phyloP scores from a whole-genome alignment of 2,888 invertebrate species.

The Perizoma affinitatum region DNA sequence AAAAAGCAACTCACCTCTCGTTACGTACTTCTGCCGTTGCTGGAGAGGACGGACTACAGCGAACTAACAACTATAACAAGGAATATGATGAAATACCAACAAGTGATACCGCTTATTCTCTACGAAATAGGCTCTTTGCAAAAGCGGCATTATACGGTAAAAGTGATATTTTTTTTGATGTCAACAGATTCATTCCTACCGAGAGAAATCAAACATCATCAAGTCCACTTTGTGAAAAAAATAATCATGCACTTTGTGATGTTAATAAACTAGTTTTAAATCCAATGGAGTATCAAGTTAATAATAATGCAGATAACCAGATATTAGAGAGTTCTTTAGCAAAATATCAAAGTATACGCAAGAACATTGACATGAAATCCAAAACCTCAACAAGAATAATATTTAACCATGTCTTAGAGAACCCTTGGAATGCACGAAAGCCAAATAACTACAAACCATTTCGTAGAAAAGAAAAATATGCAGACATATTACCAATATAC shows the following conservation, averaged over 20 bases:
- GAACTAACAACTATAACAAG: conserved; percentile 1
- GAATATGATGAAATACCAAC: conserved; percentile 7
- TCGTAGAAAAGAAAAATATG: conserved; percentile 50
- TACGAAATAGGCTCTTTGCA: conserved; percentile 4
- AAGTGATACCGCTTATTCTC: background rate
- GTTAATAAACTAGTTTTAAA: conserved; percentile 3
- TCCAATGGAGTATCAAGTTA: conserved; percentile 4
- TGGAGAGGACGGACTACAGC: conserved; percentile 39
- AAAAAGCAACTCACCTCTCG: conserved; percentile 46
- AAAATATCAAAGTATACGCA: conserved; percentile 16
- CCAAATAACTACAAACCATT: conserved; percentile 65
- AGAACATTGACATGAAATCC: conserved; percentile 12
- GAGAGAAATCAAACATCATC: conserved; percentile 2
- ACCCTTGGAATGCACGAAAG: conserved; percentile 82
- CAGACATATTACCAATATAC: conserved; percentile 25
- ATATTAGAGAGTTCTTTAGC: conserved; percentile 3
- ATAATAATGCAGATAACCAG: background rate
- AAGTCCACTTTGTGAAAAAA: background rate
- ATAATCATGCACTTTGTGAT: conserved; percentile 3
- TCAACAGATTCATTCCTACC: conserved; percentile 2
- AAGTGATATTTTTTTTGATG: conserved; percentile 7
- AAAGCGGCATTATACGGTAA: background rate
- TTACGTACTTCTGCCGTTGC: conserved; percentile 46
- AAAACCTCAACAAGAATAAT: conserved; percentile 48
- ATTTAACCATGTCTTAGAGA: conserved; percentile 81